Conservation (phyloP, 2,797 vertebrate genomes). For the Otolemur crassicaudatus region DNA sequence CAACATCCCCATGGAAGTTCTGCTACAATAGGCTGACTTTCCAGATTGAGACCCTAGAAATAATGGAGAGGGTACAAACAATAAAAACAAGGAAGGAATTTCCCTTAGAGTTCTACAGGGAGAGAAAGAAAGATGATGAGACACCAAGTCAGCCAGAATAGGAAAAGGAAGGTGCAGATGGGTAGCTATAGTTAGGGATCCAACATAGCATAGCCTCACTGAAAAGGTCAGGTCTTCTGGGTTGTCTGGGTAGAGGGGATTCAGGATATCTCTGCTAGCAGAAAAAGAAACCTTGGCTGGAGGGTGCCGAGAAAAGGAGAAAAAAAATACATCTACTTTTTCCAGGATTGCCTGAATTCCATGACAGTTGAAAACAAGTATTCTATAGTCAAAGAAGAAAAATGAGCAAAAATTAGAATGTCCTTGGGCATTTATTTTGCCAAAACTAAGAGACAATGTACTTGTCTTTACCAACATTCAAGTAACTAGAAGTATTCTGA, state of each 20-base stretch:
- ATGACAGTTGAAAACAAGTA: background rate
- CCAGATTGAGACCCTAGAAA: background rate
- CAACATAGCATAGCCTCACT: background rate
- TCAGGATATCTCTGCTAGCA: background rate
- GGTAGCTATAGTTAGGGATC: background rate
- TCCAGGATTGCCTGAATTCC: background rate
- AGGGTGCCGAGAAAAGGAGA: background rate
- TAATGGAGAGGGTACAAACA: background rate
- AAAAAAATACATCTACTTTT: background rate
- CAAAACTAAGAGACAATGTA: background rate
- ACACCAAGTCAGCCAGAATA: background rate
- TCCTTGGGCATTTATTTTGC: background rate
- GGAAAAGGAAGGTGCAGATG: background rate
- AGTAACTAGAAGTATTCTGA: background rate
- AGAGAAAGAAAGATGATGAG: background rate
- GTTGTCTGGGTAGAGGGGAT: background rate
- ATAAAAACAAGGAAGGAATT: constrained; percentile 20
- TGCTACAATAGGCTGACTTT: background rate
- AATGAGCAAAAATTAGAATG: background rate
- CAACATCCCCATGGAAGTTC: background rate
- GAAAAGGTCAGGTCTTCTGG: background rate
- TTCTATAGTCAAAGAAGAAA: background rate
- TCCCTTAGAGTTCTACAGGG: background rate
- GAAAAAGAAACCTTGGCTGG: background rate
- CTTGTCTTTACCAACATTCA: background rate